A percentile compares a stretch with the other conserved stretches of the same genome.
Evolutionary conservation across 2,888 invertebrate species (phyloP).

Genomic region (Limnephilus rhombicus): DNA sequence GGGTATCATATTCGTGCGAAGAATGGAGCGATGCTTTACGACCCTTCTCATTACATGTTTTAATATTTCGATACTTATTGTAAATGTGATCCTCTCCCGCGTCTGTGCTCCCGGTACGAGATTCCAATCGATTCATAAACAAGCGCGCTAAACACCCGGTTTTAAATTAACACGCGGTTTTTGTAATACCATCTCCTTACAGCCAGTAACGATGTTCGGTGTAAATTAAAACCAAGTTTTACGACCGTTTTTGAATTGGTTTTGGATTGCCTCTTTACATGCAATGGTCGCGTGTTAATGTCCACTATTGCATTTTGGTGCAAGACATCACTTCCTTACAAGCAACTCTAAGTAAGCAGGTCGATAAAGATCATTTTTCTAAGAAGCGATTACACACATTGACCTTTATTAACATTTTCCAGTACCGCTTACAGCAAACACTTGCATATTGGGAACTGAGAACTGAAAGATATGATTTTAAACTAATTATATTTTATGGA

Average conservation of each 20-base stretch:
- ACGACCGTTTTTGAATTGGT: constrained; percentile 61
- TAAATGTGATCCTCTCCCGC: constrained; percentile 56
- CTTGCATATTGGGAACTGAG: neutral
- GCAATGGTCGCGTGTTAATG: constrained; percentile 62
- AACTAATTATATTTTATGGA: too few species aligned
- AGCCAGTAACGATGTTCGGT: constrained; percentile 48
- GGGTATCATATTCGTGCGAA: constrained; percentile 48
- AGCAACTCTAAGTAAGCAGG: constrained; percentile 56
- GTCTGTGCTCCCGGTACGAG: constrained; percentile 54
- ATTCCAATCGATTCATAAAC: constrained; percentile 58
- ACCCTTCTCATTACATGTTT: constrained; percentile 62
- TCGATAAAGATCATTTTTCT: constrained; percentile 60
- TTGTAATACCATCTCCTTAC: constrained; percentile 52
- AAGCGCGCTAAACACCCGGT: constrained; percentile 52
- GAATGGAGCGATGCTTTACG: constrained; percentile 54
- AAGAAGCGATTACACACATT: constrained; percentile 47
- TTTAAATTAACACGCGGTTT: constrained; percentile 59
- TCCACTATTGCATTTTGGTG: constrained; percentile 60
- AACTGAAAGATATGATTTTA: neutral
- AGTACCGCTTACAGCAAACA: neutral
- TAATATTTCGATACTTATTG: constrained; percentile 64
- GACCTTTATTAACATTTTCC: constrained; percentile 48
- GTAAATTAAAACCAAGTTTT: constrained; percentile 64
- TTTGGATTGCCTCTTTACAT: constrained; percentile 61
- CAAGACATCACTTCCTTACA: constrained; percentile 59